phyloP scores from a whole-genome alignment of 2,888 invertebrate genomes.

The Dicyrtoma fusca region DNA sequence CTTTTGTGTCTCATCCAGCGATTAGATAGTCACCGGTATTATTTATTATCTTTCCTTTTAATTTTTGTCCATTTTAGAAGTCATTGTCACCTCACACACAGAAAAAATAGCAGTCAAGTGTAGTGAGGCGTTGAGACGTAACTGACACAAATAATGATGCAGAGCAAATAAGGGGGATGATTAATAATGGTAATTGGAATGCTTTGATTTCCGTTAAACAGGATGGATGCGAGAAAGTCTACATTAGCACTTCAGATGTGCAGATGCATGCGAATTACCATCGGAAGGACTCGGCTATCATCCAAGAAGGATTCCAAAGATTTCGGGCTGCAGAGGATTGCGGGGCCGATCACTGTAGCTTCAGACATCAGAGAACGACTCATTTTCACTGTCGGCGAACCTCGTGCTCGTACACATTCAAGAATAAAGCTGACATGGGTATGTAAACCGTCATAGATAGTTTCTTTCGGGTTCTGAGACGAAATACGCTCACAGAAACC shows the following conservation, averaged over 20 bases:
- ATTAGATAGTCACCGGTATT: too few species aligned
- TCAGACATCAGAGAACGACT: slow-evolving; percentile 91
- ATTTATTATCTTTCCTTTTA: too few species aligned
- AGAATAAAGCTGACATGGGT: slow-evolving; percentile 99
- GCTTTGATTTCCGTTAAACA: slow-evolving; percentile 52
- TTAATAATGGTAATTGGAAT: slow-evolving; percentile 16
- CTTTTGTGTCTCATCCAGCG: not conserved
- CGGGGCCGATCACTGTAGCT: slow-evolving; percentile 85
- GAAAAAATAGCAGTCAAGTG: not conserved
- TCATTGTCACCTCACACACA: too few species aligned
- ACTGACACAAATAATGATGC: slow-evolving; percentile 32
- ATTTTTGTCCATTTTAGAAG: too few species aligned
- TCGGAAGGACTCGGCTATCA: slow-evolving; percentile 95
- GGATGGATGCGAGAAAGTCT: slow-evolving; percentile 79
- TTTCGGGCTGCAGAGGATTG: slow-evolving; percentile 96
- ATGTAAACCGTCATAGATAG: slow-evolving; percentile 60
- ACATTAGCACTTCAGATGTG: slow-evolving; percentile 97
- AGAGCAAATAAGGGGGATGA: slow-evolving; percentile 19
- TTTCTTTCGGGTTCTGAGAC: not conserved
- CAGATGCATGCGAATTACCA: slow-evolving; percentile 99
- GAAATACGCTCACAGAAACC: too few species aligned
- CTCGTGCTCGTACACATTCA: slow-evolving; percentile 93
- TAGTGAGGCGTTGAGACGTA: slow-evolving; percentile 15
- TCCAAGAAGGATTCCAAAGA: slow-evolving; percentile 96
- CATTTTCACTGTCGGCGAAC: slow-evolving; percentile 94